Evolutionary conservation across 2,888 invertebrate genomes (phyloP), one percentile per base, ranked within the genome.

Genomic region (Ptychoptera contaminata): DNA sequence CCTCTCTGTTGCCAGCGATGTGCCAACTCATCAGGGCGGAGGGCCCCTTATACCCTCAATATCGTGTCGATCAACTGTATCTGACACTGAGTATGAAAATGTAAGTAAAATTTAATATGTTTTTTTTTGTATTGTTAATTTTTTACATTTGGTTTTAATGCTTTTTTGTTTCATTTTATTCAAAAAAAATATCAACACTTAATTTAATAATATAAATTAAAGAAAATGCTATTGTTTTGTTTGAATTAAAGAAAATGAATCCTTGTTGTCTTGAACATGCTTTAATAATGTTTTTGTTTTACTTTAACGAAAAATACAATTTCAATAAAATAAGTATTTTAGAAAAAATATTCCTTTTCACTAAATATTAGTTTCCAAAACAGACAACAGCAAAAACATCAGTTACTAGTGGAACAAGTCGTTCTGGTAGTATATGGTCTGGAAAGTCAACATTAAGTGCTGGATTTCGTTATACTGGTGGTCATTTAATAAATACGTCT

Each of bases 11-110:
- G 62, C 65, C 56, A 65, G 65, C 53, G 65, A 65, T 56, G 57
- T 63, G 31, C 58, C 82, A 74, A 67, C 77, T 78, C 65, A 77
- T 75, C 63, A 81, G 76, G 63, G 58, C 52, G 51, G 53, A 46
- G 52, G 53, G 42, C 55, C 59, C 55, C 73, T 57, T 76, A 80
- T 67, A 79, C 66, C 83, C 56, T 72, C 76, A 57, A 70, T 71
- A 39, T 65, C 66, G 55, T 82, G 87, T 72, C 80, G 91, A 61
- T 88, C 90, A 56, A 87, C 91, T 55, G 84, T 91, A 58, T 93
- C 92, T 56, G 93, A 93, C 68, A 91, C 90, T 60, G 93, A 93
- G 72, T 83, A 83, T 63, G 78, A 82, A 67, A 83, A 84, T 74
- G 87, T 88, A 77, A 79, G 80, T 76, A 68, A 55, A 63, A 61